Evolutionary conservation across 2,888 invertebrate genomes (phyloP).

Genomic region (Drosophila austrosaltans): DNA sequence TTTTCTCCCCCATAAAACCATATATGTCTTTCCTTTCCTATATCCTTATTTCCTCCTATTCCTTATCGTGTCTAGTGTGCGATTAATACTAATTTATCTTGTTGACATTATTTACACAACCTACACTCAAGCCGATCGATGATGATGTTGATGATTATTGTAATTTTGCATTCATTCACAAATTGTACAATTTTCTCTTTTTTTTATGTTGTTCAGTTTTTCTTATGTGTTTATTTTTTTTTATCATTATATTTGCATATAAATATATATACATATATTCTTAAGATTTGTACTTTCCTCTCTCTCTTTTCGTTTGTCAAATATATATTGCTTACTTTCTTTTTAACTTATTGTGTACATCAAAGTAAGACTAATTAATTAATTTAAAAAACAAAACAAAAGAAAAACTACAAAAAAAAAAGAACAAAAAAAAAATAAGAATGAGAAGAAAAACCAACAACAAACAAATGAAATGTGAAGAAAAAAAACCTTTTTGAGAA

Average conservation of each 20-base stretch:
- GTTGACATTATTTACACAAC: conserved; percentile 26
- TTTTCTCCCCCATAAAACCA: conserved; percentile 12
- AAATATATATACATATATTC: conserved; percentile 8
- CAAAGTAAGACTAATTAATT: conserved; percentile 82
- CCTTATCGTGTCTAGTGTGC: conserved; percentile 29
- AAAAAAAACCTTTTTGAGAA: conserved; percentile 53
- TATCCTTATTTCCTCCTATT: no score
- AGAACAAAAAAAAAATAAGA: conserved; percentile 45
- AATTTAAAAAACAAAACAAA: conserved; percentile 62
- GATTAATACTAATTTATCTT: conserved; percentile 38
- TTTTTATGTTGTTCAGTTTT: conserved; percentile 17
- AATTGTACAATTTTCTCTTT: conserved; percentile 38
- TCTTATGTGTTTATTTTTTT: conserved; percentile 15
- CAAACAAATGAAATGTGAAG: conserved; percentile 49
- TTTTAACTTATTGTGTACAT: conserved; percentile 81
- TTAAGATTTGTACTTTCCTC: conserved; percentile 30
- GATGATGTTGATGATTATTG: conserved; percentile 10
- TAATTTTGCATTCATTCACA: conserved; percentile 23
- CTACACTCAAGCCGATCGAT: conserved; percentile 14
- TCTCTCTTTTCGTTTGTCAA: conserved; percentile 59
- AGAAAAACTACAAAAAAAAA: conserved; percentile 50
- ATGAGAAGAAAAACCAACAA: conserved; percentile 56
- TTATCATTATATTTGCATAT: conserved; percentile 57
- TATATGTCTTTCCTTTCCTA: no score
- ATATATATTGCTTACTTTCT: conserved; percentile 63